Evolutionary conservation across 2,888 invertebrate species (phyloP).

Genomic region (Andricus quercusramuli): DNA sequence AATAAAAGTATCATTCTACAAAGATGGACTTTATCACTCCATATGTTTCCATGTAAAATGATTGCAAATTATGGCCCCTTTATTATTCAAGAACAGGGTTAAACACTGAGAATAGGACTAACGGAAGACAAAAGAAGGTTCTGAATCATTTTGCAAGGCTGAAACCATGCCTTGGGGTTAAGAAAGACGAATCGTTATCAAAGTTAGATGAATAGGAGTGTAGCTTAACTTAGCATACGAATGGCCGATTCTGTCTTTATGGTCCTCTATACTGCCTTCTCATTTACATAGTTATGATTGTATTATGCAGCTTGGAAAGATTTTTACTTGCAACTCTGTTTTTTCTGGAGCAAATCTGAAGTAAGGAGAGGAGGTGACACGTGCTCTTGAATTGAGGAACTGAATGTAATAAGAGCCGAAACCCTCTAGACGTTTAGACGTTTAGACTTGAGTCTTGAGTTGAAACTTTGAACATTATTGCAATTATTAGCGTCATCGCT

Average conservation of each 20-base stretch:
- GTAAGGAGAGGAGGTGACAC: constrained; percentile 8
- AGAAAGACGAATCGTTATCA: constrained; percentile 25
- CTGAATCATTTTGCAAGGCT: constrained; percentile 15
- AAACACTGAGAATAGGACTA: neutral
- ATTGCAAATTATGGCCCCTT: neutral
- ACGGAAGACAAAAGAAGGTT: neutral
- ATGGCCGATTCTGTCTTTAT: constrained; percentile 37
- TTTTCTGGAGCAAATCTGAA: neutral
- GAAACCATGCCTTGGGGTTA: neutral
- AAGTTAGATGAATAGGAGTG: constrained; percentile 26
- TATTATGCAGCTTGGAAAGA: constrained; percentile 28
- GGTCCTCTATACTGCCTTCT: constrained; percentile 24
- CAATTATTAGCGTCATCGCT: constrained; percentile 36
- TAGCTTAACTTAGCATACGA: constrained; percentile 30
- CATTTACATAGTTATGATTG: constrained; percentile 31
- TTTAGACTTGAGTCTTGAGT: no score
- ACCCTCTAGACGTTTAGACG: neutral
- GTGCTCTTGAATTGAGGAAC: constrained; percentile 12
- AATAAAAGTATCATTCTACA: no score
- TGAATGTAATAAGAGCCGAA: constrained; percentile 19
- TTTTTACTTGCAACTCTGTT: constrained; percentile 22
- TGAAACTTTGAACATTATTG: constrained; percentile 30
- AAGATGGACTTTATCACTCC: no score
- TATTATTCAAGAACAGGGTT: neutral
- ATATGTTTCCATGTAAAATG: neutral